Percentiles rank a stretch among this genome's conserved stretches.
Conservation (phyloP, 2,888 invertebrate species). For the Volucella inflata region DNA sequence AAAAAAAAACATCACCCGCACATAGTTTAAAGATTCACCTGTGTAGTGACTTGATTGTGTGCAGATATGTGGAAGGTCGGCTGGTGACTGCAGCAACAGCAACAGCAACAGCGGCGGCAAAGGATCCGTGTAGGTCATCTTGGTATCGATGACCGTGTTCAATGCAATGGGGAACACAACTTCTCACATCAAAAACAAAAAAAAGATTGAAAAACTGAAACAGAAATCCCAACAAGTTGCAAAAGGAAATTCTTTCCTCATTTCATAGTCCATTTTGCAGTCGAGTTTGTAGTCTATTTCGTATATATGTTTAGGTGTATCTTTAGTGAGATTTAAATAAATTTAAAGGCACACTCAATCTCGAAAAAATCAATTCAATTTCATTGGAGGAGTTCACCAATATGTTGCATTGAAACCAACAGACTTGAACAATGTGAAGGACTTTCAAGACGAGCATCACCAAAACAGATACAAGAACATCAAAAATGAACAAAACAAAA, state of each 20-base stretch:
- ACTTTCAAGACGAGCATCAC: constrained; percentile 43
- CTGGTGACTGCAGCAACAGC: constrained; percentile 20
- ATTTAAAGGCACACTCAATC: constrained; percentile 65
- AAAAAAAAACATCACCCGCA: constrained; percentile 68
- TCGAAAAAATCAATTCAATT: constrained; percentile 63
- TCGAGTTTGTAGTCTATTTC: constrained; percentile 39
- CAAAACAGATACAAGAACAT: constrained; percentile 4
- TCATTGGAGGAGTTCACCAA: constrained; percentile 18
- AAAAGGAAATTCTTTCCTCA: constrained; percentile 51
- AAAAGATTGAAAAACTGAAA: background rate
- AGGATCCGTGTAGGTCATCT: constrained; percentile 37
- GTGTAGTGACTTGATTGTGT: constrained; percentile 66
- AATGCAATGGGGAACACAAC: constrained; percentile 66
- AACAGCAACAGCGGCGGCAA: constrained; percentile 34
- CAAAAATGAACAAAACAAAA: constrained; percentile 3
- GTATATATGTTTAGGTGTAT: constrained; percentile 22
- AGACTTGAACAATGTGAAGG: constrained; percentile 62
- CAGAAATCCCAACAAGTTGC: constrained; percentile 73
- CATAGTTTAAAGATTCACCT: constrained; percentile 74
- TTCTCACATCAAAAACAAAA: constrained; percentile 54
- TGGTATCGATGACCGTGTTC: constrained; percentile 72
- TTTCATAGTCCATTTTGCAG: constrained; percentile 34
- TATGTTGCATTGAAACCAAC: background rate
- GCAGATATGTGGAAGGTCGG: constrained; percentile 63
- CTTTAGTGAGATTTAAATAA: constrained; percentile 67